A percentile compares a stretch with the other conserved stretches of the same genome.
phyloP scores from a whole-genome alignment of 2,888 invertebrate genomes.

The Cremastinae sp. region DNA sequence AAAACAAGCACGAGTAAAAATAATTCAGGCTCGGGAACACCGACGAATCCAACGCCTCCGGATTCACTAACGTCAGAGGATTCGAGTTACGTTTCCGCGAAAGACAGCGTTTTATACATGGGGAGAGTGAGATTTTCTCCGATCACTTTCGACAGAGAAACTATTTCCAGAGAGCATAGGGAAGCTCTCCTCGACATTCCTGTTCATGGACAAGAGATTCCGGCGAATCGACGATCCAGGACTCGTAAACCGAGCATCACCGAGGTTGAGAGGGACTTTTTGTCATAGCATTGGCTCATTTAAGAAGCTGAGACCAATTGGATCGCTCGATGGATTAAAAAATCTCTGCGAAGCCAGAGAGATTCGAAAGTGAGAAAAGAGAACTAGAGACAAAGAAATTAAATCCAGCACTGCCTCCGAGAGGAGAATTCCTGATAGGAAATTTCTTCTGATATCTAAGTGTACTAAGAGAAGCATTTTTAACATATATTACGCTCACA shows the following conservation, averaged over 20 bases:
- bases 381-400: constrained; percentile 26
- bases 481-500: constrained; percentile 39
- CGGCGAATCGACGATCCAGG: constrained; percentile 80
- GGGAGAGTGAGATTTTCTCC: constrained; percentile 77
- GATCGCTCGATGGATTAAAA: constrained; percentile 14
- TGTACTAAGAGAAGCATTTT: constrained; percentile 31
- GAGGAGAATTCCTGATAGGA: constrained; percentile 58
- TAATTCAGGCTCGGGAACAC: constrained; percentile 86
- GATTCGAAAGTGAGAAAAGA: constrained; percentile 9
- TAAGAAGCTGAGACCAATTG: constrained; percentile 65
- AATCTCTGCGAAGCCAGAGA: not conserved
- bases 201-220: constrained; percentile 81
- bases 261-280: constrained; percentile 83
- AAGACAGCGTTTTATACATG: constrained; percentile 84
- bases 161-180: constrained; percentile 68
- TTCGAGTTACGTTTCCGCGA: constrained; percentile 93
- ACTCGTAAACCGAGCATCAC: constrained; percentile 81
- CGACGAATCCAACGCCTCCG: constrained; percentile 92
- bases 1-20: constrained; percentile 82
- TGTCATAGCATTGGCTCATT: constrained; percentile 82
- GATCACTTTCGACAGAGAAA: constrained; percentile 76
- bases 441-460: constrained; percentile 52
- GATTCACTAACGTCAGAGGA: constrained; percentile 93
- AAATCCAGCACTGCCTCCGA: constrained; percentile 70
- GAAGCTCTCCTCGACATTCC: constrained; percentile 84